Evolutionary conservation across 2,797 vertebrate genomes (phyloP), one percentile per base, ranked within the genome.

Genomic region (Gouania willdenowi): DNA sequence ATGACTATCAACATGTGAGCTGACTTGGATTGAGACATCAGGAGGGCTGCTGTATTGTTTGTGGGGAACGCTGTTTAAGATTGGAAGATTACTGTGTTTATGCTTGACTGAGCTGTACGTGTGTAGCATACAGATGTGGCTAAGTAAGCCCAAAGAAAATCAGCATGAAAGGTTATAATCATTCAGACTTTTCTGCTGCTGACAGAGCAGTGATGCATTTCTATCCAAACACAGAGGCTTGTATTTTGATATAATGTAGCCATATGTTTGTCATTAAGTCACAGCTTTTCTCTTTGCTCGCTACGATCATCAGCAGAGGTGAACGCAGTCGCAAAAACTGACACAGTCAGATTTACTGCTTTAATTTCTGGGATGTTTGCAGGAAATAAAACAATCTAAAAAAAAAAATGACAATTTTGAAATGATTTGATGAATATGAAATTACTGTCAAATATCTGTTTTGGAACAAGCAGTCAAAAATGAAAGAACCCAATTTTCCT

Each of bases 91-190:
- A 61, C 25, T 44, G 45, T 30, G 42, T 66, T 67, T 47, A 63
- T 52, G 62, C 58, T 20, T 47, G 29, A 57, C 48, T 44, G 37
- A 46, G 21, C 33, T 15, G n/a, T 18, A 38, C 4, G 37, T 27
- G 29, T 51, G 33, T 32, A 26, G 64, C 48, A 74, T 70, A 56
- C 51, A 63, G 62, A 82, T 73, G 51, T 41, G 19, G 12, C 35
- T 41, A 68, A 60, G 51, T 41, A 66, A 51, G 27, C 52, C 34
- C 22, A 8, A 12, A 48, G 45, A 66, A 33, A 41, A 26, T 8
- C 15, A 24, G 43, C 15, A 63, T 40, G 50, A 67, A 57, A 62
- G 33, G 48, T 62, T 6, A 8, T 35, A 61, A 58, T 41, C 41
- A 74, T 38, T 36, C 33, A 27, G 30, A 47, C 41, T 39, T 39